Conservation (phyloP, 2,888 invertebrate genomes). For the Chrysolina haemoptera region DNA sequence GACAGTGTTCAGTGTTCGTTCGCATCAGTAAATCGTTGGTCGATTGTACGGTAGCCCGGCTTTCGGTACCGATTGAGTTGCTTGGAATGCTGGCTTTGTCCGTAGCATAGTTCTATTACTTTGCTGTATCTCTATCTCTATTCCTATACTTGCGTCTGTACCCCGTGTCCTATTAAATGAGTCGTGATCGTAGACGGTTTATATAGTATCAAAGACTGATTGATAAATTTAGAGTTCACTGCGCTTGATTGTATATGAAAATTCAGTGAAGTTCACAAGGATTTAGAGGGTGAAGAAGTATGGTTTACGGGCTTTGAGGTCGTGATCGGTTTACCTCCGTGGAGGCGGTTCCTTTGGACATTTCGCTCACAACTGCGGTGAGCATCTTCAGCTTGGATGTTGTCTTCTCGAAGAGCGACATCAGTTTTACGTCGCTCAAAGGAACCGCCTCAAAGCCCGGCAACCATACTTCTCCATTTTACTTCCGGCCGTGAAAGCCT, state of each 20-base stretch:
- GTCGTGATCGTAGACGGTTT: not conserved
- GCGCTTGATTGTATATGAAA: not conserved
- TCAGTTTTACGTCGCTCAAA: too few relatives aligned
- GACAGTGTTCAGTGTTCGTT: conserved; percentile 48
- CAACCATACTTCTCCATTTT: too few relatives aligned
- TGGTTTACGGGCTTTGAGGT: too few relatives aligned
- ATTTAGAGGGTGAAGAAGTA: too few relatives aligned
- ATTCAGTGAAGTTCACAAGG: too few relatives aligned
- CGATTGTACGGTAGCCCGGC: conserved; percentile 57
- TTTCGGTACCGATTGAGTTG: conserved; percentile 59
- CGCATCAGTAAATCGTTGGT: conserved; percentile 42
- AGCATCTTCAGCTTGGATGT: too few relatives aligned
- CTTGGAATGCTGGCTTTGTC: conserved; percentile 51
- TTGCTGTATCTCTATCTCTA: conserved; percentile 11
- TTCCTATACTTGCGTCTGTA: not conserved
- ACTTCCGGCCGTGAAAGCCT: too few relatives aligned
- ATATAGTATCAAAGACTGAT: conserved; percentile 2
- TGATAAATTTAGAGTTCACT: conserved; percentile 2
- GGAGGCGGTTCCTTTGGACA: too few relatives aligned
- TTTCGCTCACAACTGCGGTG: too few relatives aligned
- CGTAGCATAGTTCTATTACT: conserved; percentile 21
- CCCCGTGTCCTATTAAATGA: conserved; percentile 15
- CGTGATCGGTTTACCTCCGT: too few relatives aligned
- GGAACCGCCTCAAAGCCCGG: too few relatives aligned
- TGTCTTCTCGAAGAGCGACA: too few relatives aligned